These are phyloP conservation scores for Acanthis flammea DNA, from an alignment of 2,797 vertebrate genomes.

Conservation along the genomic window DNA sequence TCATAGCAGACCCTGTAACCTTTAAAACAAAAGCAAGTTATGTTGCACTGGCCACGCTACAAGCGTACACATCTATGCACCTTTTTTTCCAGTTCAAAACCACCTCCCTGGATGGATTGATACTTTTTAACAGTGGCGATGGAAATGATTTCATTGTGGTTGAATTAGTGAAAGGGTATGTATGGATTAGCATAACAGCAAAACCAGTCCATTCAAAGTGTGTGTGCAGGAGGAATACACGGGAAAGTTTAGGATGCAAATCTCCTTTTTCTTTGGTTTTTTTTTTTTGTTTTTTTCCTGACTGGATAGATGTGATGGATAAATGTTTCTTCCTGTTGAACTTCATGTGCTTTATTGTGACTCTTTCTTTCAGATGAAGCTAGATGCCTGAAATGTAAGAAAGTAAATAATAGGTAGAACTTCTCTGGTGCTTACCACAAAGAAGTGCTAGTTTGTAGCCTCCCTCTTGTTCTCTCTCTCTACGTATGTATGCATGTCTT, in stretches of 20 bases:
- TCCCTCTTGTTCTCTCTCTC: not conserved
- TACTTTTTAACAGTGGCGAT: constrained; percentile 96
- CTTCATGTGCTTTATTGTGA: constrained; percentile 21
- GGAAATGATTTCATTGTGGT: constrained; percentile 98
- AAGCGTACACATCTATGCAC: constrained; percentile 99
- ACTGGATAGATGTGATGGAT: not conserved
- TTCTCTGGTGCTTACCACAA: not conserved
- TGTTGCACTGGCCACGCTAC: constrained; percentile 90
- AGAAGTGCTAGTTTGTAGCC: constrained; percentile 13
- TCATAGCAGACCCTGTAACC: constrained; percentile 96
- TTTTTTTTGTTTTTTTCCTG: not conserved
- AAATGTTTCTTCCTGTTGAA: not conserved
- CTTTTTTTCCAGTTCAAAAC: constrained; percentile 99
- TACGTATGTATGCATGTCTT: not conserved
- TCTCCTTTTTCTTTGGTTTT: not conserved
- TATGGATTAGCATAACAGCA: not conserved
- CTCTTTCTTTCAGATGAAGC: constrained; percentile 51
- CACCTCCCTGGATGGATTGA: constrained; percentile 93
- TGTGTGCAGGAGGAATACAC: not conserved
- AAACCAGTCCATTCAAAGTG: not conserved
- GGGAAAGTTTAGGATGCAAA: not conserved
- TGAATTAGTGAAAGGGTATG: constrained; percentile 97
- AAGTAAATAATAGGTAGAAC: constrained; percentile 31
- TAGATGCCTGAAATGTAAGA: constrained; percentile 34
- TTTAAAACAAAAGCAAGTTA: constrained; percentile 98